Evolutionary conservation across 1,140 invertebrate genomes (phyloP).

Genomic region (Diachasma alloeum): DNA sequence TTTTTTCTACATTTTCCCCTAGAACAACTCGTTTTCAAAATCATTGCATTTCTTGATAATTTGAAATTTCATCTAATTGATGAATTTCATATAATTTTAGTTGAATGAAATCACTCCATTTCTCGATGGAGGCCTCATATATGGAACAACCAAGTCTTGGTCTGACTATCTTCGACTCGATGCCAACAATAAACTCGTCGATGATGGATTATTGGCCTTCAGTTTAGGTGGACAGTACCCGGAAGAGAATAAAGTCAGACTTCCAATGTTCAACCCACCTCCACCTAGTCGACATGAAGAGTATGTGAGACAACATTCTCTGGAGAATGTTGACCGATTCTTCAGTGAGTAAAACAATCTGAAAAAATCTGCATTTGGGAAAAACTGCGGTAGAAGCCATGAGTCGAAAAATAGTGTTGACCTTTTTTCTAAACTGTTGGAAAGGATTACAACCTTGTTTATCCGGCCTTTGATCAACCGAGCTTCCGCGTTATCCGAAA

Average conservation of each 20-base stretch:
- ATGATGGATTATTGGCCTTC: slow-evolving; percentile 58
- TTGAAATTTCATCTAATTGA: too few relatives aligned
- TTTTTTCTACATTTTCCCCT: background rate
- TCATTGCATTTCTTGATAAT: too few relatives aligned
- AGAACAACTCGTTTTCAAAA: too few relatives aligned
- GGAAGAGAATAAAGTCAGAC: slow-evolving; percentile 61
- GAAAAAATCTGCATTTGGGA: too few relatives aligned
- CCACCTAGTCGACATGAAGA: slow-evolving; percentile 64
- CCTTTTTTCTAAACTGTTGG: too few relatives aligned
- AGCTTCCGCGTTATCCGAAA: too few relatives aligned
- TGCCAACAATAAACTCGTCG: slow-evolving; percentile 60
- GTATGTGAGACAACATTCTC: slow-evolving; percentile 56
- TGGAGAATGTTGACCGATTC: slow-evolving; percentile 64
- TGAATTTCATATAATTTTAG: slow-evolving; percentile 45
- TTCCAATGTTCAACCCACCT: slow-evolving; percentile 71
- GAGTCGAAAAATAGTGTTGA: too few relatives aligned
- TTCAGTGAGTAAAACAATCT: slow-evolving; percentile 63
- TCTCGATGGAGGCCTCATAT: slow-evolving; percentile 70
- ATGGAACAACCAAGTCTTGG: slow-evolving; percentile 70
- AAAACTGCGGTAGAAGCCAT: background rate
- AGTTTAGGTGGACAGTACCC: slow-evolving; percentile 63
- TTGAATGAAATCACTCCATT: slow-evolving; percentile 72
- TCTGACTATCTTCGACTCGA: slow-evolving; percentile 66
- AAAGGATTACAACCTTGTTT: too few relatives aligned
- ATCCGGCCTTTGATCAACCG: too few relatives aligned